phyloP scores from a whole-genome alignment of 1,140 invertebrate genomes.

The Micrasema longulum region DNA sequence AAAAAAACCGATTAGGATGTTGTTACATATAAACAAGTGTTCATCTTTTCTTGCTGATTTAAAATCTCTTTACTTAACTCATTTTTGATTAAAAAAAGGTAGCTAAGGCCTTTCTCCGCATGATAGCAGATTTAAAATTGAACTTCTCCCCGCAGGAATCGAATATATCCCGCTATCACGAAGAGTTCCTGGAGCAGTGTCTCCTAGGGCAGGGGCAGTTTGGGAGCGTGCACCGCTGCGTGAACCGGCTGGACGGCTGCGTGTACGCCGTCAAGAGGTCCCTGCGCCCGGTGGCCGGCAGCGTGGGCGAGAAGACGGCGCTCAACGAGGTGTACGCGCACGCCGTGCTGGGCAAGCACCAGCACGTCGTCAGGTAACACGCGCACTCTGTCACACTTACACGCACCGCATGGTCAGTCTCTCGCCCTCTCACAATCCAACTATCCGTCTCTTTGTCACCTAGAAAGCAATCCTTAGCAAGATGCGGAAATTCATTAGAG shows the following conservation, averaged over 20 bases:
- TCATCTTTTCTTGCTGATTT: too few relatives aligned
- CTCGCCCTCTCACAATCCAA: too few relatives aligned
- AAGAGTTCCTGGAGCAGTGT: conserved; percentile 85
- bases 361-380: conserved; percentile 81
- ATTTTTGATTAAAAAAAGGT: too few relatives aligned
- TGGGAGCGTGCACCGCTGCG: conserved; percentile 89
- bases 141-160: conserved; percentile 73
- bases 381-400: neutral
- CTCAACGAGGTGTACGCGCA: conserved; percentile 94
- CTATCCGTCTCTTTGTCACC: too few relatives aligned
- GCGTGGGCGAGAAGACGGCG: conserved; percentile 75
- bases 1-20: too few relatives aligned
- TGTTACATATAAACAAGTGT: too few relatives aligned
- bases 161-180: conserved; percentile 88
- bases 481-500: too few relatives aligned
- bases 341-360: conserved; percentile 87
- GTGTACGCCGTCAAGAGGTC: conserved; percentile 90
- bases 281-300: conserved; percentile 62
- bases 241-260: conserved; percentile 91
- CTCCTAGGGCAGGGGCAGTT: conserved; percentile 89
- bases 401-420: neutral
- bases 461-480: too few relatives aligned
- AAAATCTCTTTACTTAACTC: too few relatives aligned
- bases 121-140: neutral
- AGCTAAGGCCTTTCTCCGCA: too few relatives aligned